phyloP scores from a whole-genome alignment of 2,113 vertebrate genomes.

The Polypterus senegalus region DNA sequence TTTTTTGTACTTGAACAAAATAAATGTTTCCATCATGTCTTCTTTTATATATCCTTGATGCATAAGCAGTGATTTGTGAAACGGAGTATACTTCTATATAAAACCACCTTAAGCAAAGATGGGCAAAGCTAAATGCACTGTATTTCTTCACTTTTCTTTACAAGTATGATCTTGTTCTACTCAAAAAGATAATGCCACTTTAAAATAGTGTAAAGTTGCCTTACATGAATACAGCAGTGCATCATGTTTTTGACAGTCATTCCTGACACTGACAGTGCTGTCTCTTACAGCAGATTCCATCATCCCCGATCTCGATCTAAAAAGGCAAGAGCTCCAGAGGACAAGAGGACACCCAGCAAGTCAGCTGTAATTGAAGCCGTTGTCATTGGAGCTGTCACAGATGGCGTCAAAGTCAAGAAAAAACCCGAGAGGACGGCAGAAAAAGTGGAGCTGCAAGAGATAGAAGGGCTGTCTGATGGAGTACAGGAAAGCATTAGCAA shows the following conservation, averaged over 20 bases:
- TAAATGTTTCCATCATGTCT: no score
- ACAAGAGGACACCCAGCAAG: slow-evolving; percentile 44
- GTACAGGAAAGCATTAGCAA: slow-evolving; percentile 34
- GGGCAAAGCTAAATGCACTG: no score
- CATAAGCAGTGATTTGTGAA: no score
- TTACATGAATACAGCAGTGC: slow-evolving; percentile 32
- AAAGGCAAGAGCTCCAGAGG: slow-evolving; percentile 61
- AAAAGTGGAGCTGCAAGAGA: slow-evolving; percentile 33
- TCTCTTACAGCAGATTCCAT: slow-evolving; percentile 50
- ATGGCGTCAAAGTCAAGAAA: slow-evolving; percentile 38
- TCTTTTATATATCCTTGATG: no score
- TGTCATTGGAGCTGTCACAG: slow-evolving; percentile 27
- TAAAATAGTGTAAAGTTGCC: slow-evolving; percentile 30
- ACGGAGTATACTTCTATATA: no score
- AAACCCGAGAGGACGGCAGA: slow-evolving; percentile 27
- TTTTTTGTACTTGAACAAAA: no score
- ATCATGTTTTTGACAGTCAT: slow-evolving; percentile 35
- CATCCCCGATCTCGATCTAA: slow-evolving; percentile 68
- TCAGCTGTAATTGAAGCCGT: slow-evolving; percentile 32
- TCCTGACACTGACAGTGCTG: slow-evolving; percentile 35
- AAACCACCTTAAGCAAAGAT: no score
- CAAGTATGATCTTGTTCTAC: slow-evolving; percentile 1
- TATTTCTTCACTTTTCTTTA: no score
- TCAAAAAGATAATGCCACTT: slow-evolving; percentile 16
- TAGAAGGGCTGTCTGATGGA: slow-evolving; percentile 27